Evolutionary conservation across 2,113 vertebrate genomes (phyloP).

Genomic region (Thalassoma bifasciatum): DNA sequence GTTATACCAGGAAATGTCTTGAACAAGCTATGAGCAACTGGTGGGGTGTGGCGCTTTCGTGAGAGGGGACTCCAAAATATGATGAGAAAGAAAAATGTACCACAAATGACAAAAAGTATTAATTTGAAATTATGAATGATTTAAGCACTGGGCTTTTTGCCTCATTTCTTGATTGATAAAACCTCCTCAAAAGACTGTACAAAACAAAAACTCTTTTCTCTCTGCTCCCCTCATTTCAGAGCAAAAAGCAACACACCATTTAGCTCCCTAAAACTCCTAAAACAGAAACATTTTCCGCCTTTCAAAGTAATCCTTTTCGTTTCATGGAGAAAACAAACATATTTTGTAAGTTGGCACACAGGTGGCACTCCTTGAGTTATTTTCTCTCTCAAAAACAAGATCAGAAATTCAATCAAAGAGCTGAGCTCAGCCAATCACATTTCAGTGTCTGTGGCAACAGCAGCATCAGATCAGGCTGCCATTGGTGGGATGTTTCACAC

Average conservation of each 20-base stretch:
- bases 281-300: constrained; percentile 22
- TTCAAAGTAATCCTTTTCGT: constrained; percentile 22
- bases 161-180: background rate
- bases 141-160: too few relatives aligned
- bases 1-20: constrained; percentile 44
- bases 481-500: constrained; percentile 66
- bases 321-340: constrained; percentile 16
- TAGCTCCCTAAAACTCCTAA: constrained; percentile 10
- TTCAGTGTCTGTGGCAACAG: constrained; percentile 70
- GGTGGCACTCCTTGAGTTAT: constrained; percentile 75
- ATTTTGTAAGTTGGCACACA: constrained; percentile 68
- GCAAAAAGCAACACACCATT: background rate
- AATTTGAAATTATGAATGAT: too few relatives aligned
- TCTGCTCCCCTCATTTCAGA: constrained; percentile 1
- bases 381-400: constrained; percentile 73
- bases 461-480: constrained; percentile 54
- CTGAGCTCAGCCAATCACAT: constrained; percentile 69
- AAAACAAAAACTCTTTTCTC: background rate
- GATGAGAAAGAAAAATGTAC: background rate
- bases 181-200: background rate
- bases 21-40: constrained; percentile 44
- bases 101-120: background rate
- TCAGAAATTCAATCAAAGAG: constrained; percentile 80
- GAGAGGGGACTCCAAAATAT: constrained; percentile 22
- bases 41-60: constrained; percentile 61